phyloP scores from a whole-genome alignment of 2,797 vertebrate genomes.

The Lacerta bilineata region DNA sequence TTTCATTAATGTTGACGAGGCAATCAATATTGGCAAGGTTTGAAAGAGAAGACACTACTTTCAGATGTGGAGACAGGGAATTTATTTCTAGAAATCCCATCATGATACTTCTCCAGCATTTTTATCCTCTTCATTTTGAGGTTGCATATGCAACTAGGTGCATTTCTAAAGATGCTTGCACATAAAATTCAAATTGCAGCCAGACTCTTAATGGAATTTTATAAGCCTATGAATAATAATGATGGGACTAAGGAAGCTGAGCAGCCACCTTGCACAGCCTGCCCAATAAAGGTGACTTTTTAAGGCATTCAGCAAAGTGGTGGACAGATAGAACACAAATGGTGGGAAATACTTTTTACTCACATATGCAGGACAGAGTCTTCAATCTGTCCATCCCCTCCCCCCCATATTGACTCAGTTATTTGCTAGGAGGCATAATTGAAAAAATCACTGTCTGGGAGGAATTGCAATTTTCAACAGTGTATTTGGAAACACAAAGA shows the following conservation, averaged over 20 bases:
- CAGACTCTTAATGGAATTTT: rapidly evolving
- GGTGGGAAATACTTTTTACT: rapidly evolving
- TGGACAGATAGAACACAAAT: background rate
- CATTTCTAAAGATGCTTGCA: rapidly evolving
- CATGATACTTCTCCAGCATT: background rate
- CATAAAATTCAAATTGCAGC: rapidly evolving
- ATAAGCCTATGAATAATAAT: background rate
- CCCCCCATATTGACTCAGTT: slow-evolving; percentile 34
- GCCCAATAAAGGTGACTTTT: background rate
- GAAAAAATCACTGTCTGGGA: slow-evolving; percentile 39
- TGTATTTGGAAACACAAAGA: background rate
- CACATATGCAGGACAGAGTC: background rate
- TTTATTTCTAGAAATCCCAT: slow-evolving; percentile 21
- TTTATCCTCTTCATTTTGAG: background rate
- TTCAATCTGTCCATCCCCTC: background rate
- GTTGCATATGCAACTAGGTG: background rate
- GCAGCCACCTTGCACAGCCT: rapidly evolving
- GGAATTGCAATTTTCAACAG: background rate
- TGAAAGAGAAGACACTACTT: background rate
- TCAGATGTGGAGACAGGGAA: slow-evolving; percentile 15
- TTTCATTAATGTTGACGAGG: slow-evolving; percentile 9
- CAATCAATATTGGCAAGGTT: slow-evolving; percentile 11
- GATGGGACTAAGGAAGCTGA: background rate
- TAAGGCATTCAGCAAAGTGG: background rate
- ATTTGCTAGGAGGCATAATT: background rate